Percentiles rank a stretch among this genome's conserved stretches.
These are phyloP conservation scores for Tragelaphus scriptus DNA, from an alignment of 2,113 vertebrate genomes.

Conservation along the genomic window DNA sequence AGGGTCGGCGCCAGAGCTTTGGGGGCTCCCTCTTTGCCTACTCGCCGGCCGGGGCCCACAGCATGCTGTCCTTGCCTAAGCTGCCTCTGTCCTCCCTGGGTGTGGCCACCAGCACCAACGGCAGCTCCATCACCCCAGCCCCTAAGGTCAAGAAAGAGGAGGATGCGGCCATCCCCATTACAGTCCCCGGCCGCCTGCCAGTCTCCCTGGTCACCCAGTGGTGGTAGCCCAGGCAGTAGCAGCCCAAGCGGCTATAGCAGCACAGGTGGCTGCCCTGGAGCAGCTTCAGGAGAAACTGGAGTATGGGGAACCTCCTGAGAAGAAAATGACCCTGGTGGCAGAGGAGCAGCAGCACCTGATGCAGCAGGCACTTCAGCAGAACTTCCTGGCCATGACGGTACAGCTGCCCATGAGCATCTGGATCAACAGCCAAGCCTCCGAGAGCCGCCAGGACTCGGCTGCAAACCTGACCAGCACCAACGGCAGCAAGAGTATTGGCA, in stretches of 20 bases:
- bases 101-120: slow-evolving; percentile 86
- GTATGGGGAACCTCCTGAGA: slow-evolving; percentile 93
- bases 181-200: slow-evolving; percentile 81
- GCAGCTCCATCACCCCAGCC: slow-evolving; percentile 81
- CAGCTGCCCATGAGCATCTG: slow-evolving; percentile 98
- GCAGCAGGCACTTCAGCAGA: slow-evolving; percentile 94
- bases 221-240: slow-evolving; percentile 87
- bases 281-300: slow-evolving; percentile 96
- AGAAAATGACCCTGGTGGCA: slow-evolving; percentile 90
- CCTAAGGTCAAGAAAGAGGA: slow-evolving; percentile 97
- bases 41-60: slow-evolving; percentile 88
- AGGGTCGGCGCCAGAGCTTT: slow-evolving; percentile 93
- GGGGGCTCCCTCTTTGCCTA: slow-evolving; percentile 93
- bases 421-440: slow-evolving; percentile 90
- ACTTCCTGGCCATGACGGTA: slow-evolving; percentile 92
- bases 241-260: slow-evolving; percentile 85
- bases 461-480: slow-evolving; percentile 80
- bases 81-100: slow-evolving; percentile 83
- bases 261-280: slow-evolving; percentile 91
- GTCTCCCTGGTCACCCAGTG: slow-evolving; percentile 86
- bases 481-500: slow-evolving; percentile 92
- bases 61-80: slow-evolving; percentile 92
- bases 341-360: slow-evolving; percentile 94
- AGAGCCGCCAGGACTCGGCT: slow-evolving; percentile 86
- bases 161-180: slow-evolving; percentile 82